Evolutionary conservation across 2,888 invertebrate genomes (phyloP), one percentile per base, ranked within the genome.

Genomic region (Ochropleura leucogaster): DNA sequence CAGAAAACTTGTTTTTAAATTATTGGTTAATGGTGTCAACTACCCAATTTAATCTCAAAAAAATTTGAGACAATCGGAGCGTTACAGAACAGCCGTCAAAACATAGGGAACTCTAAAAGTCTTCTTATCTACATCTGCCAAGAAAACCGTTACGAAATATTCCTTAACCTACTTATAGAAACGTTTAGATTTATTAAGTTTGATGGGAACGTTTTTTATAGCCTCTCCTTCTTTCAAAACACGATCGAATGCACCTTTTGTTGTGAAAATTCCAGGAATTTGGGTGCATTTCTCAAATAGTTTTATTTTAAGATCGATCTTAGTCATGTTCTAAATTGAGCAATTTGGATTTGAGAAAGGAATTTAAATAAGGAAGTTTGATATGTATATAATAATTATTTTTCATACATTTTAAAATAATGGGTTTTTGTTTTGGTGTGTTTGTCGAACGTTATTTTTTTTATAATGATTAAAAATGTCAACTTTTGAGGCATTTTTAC

Each of bases 101-200:
- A 70, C 20, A 53, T 62, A 55, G 18, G 67, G 68, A 76, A 68
- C 68, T 64, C 78, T 10, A 68, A 82, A 71, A 63, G 40, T 5
- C 30, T 18, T 16, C 44, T n/a, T 20, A n/a, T 64, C 10, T 18
- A 55, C 53, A 49, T 69, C 63, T 72, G 74, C 76, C 79, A 77
- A 81, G 68, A 70, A 67, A 57, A 71, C 60, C 62, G 63, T 86
- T 79, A 87, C 69, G 78, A 80, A 84, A 87, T 78, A 79, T 75
- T 69, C 80, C 80, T 70, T 87, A 85, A 82, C 87, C 85, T 75
- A 86, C 68, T 47, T 63, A 53, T 7, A 74, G 20, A 57, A 66
- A 55, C 55, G 57, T 64, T 71, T 57, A 51, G 14, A 69, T 76
- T 66, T 79, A 76, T 76, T 74, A 66, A 18, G 42, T 49, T 44